Evolutionary conservation across 2,888 invertebrate genomes (phyloP), one percentile per base, ranked within the genome.

Genomic region (Machimus rusticus): DNA sequence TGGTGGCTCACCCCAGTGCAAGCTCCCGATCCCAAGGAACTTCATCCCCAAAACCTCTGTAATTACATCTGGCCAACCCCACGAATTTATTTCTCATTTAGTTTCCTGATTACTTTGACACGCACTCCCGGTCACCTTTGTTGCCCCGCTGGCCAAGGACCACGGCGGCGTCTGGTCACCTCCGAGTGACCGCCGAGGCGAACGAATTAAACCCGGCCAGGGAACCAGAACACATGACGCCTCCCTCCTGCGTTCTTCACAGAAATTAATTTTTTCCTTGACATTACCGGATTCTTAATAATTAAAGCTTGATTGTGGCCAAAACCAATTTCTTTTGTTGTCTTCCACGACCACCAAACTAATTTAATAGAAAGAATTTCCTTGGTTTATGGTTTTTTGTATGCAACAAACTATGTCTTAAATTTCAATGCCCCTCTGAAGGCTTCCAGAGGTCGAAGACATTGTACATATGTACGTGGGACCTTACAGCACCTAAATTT

Each of bases 31-130:
- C 5, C 39, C 5, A 74, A 74, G 66, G 74, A 87, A 46, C 5
- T 46, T 74, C 85, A 74, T 31, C 85, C 74, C 86, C 82, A 79
- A 74, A 86, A 79, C 55, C 46, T 23, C 23, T 66, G 86, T 87
- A 88, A 88, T 88, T 88, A 88, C 87, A 85, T 87, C 78, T 85
- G 87, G 78, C 86, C 87, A 74, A 89, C 89, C 89, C 89, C 77
- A 81, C 77, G 85, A 89, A 87, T 88, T 89, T 87, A 87, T 87
- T 89, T 88, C 87, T 82, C 86, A 89, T 89, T 88, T 87, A 86
- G 77, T 89, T 86, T 85, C 85, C 57, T 88, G 85, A 89, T 89
- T 89, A 87, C 82, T 85, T 86, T 76, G 79, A 74, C 89, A 88
- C 87, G 89, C 89, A 89, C 85, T 55, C 23, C 74, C 23, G 46